These are phyloP conservation scores for Sebastes kiyomatsui DNA, from an alignment of 2,797 vertebrate genomes.

Conservation along the genomic window DNA sequence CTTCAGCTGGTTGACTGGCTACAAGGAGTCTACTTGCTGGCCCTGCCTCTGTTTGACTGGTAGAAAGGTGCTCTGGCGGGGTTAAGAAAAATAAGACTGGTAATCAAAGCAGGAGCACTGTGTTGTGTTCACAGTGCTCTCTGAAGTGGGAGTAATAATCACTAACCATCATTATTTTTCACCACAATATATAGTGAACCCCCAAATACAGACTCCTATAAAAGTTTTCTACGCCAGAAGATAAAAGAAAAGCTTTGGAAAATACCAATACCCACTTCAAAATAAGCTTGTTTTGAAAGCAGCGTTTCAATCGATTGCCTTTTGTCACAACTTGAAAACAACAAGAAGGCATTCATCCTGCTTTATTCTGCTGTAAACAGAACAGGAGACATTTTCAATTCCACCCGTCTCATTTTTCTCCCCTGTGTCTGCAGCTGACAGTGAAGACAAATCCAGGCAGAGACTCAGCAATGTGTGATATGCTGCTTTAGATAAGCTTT, in stretches of 20 bases:
- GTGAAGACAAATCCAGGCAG: background rate
- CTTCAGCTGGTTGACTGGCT: background rate
- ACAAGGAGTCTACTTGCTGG: background rate
- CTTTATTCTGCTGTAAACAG: conserved; percentile 13
- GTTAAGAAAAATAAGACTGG: background rate
- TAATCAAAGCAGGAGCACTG: background rate
- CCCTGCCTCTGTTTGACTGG: background rate
- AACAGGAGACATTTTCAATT: conserved; percentile 18
- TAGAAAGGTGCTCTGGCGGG: background rate
- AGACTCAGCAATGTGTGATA: conserved; percentile 23
- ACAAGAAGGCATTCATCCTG: background rate
- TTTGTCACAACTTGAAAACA: conserved; percentile 14
- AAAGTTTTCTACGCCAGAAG: background rate
- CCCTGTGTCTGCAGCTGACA: conserved; percentile 12
- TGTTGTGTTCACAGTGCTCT: background rate
- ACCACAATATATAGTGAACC: background rate
- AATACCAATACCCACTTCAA: background rate
- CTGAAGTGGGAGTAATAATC: background rate
- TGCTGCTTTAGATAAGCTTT: conserved; percentile 23
- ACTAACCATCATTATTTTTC: background rate
- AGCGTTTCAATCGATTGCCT: background rate
- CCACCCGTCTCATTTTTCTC: background rate
- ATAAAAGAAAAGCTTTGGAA: background rate
- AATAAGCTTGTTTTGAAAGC: background rate
- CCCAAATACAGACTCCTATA: background rate